phyloP scores from a whole-genome alignment of 30 jellyfish, hydroid and myxozoan species.

The Pelagia noctiluca region DNA sequence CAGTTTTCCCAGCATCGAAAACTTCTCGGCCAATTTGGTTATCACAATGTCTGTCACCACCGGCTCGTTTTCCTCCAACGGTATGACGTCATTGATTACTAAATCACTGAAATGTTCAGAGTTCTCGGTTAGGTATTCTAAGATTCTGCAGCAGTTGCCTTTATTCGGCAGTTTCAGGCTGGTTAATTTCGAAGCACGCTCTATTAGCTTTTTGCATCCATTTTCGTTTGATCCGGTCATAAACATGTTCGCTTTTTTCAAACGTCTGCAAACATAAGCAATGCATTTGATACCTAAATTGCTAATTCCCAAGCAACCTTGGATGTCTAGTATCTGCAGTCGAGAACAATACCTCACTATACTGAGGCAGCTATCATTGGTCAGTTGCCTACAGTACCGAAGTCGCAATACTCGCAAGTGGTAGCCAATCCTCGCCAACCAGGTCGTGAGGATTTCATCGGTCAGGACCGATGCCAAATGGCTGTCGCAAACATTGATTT shows the following conservation, averaged over 20 bases:
- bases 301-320: slow-evolving; percentile 56
- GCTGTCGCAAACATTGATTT: slow-evolving; percentile 13
- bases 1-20: slow-evolving; percentile 18
- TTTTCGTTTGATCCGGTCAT: slow-evolving; percentile 54
- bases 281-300: slow-evolving; percentile 44
- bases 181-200: not conserved
- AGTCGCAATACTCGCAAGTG: slow-evolving; percentile 33
- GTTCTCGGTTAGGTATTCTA: slow-evolving; percentile 6
- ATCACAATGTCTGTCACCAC: slow-evolving; percentile 25
- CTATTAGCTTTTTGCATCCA: slow-evolving; percentile 37
- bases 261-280: slow-evolving; percentile 22
- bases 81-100: slow-evolving; percentile 33
- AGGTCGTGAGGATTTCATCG: slow-evolving; percentile 35
- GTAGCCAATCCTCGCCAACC: slow-evolving; percentile 40
- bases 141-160: slow-evolving; percentile 47
- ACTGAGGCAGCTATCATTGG: slow-evolving; percentile 34
- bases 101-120: slow-evolving; percentile 11
- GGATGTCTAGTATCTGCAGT: slow-evolving; percentile 37
- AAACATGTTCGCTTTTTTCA: slow-evolving; percentile 33
- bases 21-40: not conserved
- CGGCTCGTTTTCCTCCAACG: slow-evolving; percentile 36
- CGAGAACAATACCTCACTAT: slow-evolving; percentile 31
- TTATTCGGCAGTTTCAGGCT: slow-evolving; percentile 45
- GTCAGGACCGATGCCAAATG: slow-evolving; percentile 48
- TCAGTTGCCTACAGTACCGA: slow-evolving; percentile 60